These are phyloP conservation scores for Trissolcus basalis DNA, from an alignment of 1,140 invertebrate species.

Conservation along the genomic window DNA sequence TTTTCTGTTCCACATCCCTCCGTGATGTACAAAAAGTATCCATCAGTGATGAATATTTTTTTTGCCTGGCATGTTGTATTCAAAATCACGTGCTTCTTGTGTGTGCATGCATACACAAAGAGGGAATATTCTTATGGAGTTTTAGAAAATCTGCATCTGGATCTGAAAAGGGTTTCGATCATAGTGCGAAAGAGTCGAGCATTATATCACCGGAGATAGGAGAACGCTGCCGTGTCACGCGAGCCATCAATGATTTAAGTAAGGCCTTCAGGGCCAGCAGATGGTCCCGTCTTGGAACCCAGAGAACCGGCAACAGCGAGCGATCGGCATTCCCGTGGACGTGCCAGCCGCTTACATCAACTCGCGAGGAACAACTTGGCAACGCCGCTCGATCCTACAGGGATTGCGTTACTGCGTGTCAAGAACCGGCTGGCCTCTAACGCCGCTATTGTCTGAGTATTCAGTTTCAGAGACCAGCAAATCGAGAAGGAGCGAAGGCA, in stretches of 20 bases:
- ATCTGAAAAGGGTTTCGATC: constrained; percentile 24
- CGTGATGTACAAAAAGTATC: no score
- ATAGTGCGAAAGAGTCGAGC: constrained; percentile 58
- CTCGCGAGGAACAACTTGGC: background rate
- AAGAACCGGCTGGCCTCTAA: constrained; percentile 73
- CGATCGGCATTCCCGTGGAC: constrained; percentile 1
- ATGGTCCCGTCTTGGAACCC: constrained; percentile 66
- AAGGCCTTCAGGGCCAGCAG: constrained; percentile 70
- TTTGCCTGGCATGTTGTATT: no score
- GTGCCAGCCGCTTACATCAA: background rate
- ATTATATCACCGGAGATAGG: constrained; percentile 53
- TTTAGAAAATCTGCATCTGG: background rate
- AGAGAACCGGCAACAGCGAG: constrained; percentile 56
- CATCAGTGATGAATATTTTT: no score
- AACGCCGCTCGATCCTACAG: constrained; percentile 1
- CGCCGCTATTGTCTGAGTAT: constrained; percentile 70
- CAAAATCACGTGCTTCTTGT: no score
- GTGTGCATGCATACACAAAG: background rate
- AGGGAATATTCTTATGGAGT: no score
- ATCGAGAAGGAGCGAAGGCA: constrained; percentile 10
- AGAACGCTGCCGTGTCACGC: constrained; percentile 72
- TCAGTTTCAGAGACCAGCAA: constrained; percentile 12
- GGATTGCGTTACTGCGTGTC: constrained; percentile 60
- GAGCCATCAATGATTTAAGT: constrained; percentile 74
- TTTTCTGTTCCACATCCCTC: no score